Evolutionary conservation across 2,797 vertebrate species (phyloP), one percentile per base, ranked within the genome.

Genomic region (Paguma larvata): DNA sequence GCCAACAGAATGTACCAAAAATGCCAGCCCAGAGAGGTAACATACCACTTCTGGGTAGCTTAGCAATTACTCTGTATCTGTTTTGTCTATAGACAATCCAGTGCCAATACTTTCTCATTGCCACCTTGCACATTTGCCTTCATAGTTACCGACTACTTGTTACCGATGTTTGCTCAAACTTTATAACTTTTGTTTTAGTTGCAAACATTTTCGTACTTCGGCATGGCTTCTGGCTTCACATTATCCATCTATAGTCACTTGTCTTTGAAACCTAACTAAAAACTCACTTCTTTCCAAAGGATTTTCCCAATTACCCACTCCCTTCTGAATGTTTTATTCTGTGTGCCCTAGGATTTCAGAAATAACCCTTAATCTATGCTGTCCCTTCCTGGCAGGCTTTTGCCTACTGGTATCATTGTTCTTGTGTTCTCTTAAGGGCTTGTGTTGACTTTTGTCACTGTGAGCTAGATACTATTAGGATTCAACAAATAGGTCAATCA

Each of bases 311-410:
- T 63, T 59, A 93, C 53, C 53, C 30, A 41, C 32, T 78, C 16
- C 16, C 13, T 94, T 91, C 59, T 53, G 30, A 86, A 89, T 53
- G 32, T 4, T 90, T 94, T 78, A 95, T 44, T 96, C 34, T 82
- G 13, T 2, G 51, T 70, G 46, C n/a, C 9, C 8, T 3, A 67
- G 25, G 4, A 72, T 67, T 93, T 95, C 80, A 85, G 15, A 95
- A 93, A 32, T 59, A 73, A 62, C 82, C 32, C 13, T 92, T 83
- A 86, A 89, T 77, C 65, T 96, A 53, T 30, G 19, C 16, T 62
- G 2, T 51, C 27, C 88, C 11, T 25, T 80, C 51, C 80, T 34
- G 21, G 27, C 25, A 84, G 59, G 5, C 11, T 32, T 19, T 56
- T 85, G 30, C 18, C 59, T 53, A n/a, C 25, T 19, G 7, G 59